Base-by-base conservation (phyloP, 2,113 vertebrate species). In the Cyrtonyx montezumae region DNA sequence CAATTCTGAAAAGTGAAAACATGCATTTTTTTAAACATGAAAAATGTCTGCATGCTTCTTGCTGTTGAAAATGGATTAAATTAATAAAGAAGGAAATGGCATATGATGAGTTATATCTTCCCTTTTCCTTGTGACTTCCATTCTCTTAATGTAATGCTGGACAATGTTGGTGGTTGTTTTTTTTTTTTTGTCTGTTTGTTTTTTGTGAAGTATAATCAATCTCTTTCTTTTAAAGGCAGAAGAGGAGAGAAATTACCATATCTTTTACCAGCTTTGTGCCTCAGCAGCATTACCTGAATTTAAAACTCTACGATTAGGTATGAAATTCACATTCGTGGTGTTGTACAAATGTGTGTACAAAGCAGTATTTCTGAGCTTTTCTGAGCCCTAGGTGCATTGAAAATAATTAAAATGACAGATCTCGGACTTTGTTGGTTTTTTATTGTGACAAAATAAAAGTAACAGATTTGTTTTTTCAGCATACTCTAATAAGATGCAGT, bases 241-340 rank as follows among this genome's bases (percentile, higher is more conserved):
- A 78, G 99, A 99, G 46, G 99, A 99, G 96, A 98, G 99, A 97
- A 99, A 99, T 97, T 99, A 99, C 92, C 99, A 99, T 87, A 98
- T 99, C 96, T 99, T 99, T 97, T 99, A 99, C 96, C 99, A 99
- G 90, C 98, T 99, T 69, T 99, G 99, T 98, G 99, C 99, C 87
- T 99, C 99, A 74, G 97, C 98, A 86, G 97, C 98, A 75, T 96
- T 99, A 88, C 98, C 99, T 0, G 99, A 99, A 95, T 98, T 99
- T 96, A 99, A 98, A 97, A 97, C 87, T 68, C 98, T 99, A 5
- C 98, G 98, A 80, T 98, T 99, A 91, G 98, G 99, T 99, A 98
- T 53, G 97, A 53, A 81, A 67, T 40, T 78, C 30, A 25, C 25
- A 2, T 93, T 85, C 9, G 0, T 59, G 82, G 28, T n/a, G 13